Conservation (phyloP, 2,797 vertebrate genomes). For the Eutrigla gurnardus region DNA sequence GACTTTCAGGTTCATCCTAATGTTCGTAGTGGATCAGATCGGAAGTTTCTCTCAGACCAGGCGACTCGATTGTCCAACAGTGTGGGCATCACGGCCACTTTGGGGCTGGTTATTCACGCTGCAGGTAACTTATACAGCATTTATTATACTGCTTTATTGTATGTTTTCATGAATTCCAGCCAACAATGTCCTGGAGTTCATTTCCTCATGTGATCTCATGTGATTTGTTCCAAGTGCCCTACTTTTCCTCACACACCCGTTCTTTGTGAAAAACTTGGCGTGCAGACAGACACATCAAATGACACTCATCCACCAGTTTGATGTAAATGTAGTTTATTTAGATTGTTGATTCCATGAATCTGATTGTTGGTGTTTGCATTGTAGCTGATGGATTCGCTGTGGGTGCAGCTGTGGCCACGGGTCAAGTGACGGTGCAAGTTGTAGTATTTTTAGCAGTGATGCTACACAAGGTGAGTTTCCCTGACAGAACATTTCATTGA, state of each 20-base stretch:
- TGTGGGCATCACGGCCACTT: conserved; percentile 75
- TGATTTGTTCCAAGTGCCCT: background rate
- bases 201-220: conserved; percentile 52
- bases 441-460: conserved; percentile 88
- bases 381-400: conserved; percentile 86
- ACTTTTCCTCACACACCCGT: background rate
- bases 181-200: conserved; percentile 1
- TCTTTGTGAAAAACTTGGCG: background rate
- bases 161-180: background rate
- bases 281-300: background rate
- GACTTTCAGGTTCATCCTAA: too few species aligned
- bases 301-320: background rate
- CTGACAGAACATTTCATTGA: background rate
- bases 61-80: conserved; percentile 52
- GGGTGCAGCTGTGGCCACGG: conserved; percentile 84
- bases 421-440: conserved; percentile 84
- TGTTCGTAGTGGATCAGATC: conserved; percentile 76
- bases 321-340: background rate
- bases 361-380: conserved; percentile 14
- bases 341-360: background rate
- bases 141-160: background rate
- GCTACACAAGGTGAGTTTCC: conserved; percentile 85
- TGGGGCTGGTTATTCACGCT: conserved; percentile 80
- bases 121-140: conserved; percentile 69
- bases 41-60: conserved; percentile 79